A percentile compares a stretch with the other conserved stretches of the same genome.
phyloP scores from a whole-genome alignment of 1,140 invertebrate species.

The Pissodes strobi region DNA sequence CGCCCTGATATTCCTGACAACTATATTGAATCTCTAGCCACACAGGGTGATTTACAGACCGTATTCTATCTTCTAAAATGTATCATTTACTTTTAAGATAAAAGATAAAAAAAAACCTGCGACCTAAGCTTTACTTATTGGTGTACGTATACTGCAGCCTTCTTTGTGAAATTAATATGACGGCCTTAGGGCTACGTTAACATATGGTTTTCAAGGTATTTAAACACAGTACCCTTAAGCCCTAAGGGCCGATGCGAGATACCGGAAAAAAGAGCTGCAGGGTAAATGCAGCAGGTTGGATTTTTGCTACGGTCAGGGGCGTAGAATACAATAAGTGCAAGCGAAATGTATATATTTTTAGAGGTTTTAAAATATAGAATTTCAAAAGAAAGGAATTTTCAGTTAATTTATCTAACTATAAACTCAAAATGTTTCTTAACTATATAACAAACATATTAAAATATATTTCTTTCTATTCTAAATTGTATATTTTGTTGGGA shows the following conservation, averaged over 20 bases:
- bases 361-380: no score
- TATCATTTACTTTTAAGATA: slow-evolving; percentile 12
- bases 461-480: no score
- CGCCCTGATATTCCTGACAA: no score
- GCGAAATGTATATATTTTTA: no score
- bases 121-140: slow-evolving; percentile 9
- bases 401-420: no score
- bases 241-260: slow-evolving; percentile 1
- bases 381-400: no score
- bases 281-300: slow-evolving; percentile 1
- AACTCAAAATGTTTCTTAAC: no score
- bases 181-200: neutral
- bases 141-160: neutral
- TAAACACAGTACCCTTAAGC: slow-evolving; percentile 1
- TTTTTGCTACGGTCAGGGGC: neutral
- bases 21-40: neutral
- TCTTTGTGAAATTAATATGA: slow-evolving; percentile 10
- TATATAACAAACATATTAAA: no score
- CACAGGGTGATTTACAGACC: neutral
- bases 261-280: neutral
- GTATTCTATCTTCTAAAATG: slow-evolving; percentile 11
- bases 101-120: no score
- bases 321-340: neutral
- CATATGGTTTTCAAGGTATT: slow-evolving; percentile 11
- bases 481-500: no score